Base-by-base conservation (phyloP, 2,113 vertebrate species). In the Cariama cristata region DNA sequence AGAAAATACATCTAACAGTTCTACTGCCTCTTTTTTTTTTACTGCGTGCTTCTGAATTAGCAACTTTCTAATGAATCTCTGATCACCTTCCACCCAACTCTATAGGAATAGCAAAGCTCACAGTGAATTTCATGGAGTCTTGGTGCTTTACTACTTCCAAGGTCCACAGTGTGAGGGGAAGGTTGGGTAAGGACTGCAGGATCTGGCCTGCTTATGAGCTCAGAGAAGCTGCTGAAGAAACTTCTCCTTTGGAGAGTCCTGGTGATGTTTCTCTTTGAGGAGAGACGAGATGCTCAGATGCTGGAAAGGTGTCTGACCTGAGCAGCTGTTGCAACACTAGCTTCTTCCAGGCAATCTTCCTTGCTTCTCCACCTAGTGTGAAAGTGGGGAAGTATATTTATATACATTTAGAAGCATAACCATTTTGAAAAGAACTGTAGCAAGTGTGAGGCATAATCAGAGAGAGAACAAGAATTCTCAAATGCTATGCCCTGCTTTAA, bases 361-460 rank as follows among this genome's bases (percentile, higher is more conserved):
- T 88, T 99, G 98, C 89, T 99, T 99, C 95, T 99, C 98, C 67
- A 99, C 97, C 98, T 98, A 49, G 27, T 68, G 50, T 73, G 59
- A 79, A 40, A 53, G 38, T 67, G 33, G 38, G 73, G 53, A 62
- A 72, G 27, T 38, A 38, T 38, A 38, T 38, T 38, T 30, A 4
- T 35, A 30, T 77, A 45, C 56, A 33, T 26, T 50, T 56, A 58
- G 56, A 58, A 69, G 44, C 21, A 35, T 11, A 59, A 40, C 20
- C 16, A 30, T 66, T 66, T 55, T 74, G 68, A 75, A 66, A 76
- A 59, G 11, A 32, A 26, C 3, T 2, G 45, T 45, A 42, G 30
- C 55, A 42, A 73, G 47, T 12, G 4, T 20, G 24, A 73, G 47
- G 49, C 28, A 30, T 28, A 60, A 33, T 77, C 23, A 20, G n/a